Percentiles rank a stretch among this genome's conserved stretches.
Evolutionary conservation across 1,140 invertebrate genomes (phyloP).

Genomic region (Venustaconcha ellipsiformis): DNA sequence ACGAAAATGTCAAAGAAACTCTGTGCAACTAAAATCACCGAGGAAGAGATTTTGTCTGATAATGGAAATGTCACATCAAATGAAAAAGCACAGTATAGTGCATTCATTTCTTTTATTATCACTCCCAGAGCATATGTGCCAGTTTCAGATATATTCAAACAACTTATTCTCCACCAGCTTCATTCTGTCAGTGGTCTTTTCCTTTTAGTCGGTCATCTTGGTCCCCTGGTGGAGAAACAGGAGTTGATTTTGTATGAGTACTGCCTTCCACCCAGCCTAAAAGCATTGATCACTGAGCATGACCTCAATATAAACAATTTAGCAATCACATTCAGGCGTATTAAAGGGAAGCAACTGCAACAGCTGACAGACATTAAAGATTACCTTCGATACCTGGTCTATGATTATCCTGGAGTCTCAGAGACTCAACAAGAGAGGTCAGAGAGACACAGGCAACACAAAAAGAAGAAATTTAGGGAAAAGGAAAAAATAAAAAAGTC

Average conservation of each 20-base stretch:
- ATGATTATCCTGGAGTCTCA: conserved; percentile 22
- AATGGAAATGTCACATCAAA: no score
- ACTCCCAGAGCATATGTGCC: conserved; percentile 15
- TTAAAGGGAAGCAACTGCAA: conserved; percentile 16
- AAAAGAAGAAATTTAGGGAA: no score
- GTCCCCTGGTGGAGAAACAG: conserved; percentile 38
- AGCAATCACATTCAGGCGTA: conserved; percentile 11
- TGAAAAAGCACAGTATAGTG: no score
- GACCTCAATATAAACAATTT: conserved; percentile 14
- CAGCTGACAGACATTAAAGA: conserved; percentile 14
- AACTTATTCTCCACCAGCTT: conserved; percentile 24
- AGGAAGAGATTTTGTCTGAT: no score
- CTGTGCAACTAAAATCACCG: no score
- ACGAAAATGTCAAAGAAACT: no score
- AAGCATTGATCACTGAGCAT: neutral
- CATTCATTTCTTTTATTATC: neutral
- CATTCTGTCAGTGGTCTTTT: conserved; percentile 17
- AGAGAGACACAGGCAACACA: conserved; percentile 16
- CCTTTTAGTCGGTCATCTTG: conserved; percentile 35
- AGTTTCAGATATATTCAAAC: conserved; percentile 16
- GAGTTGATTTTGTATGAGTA: conserved; percentile 39
- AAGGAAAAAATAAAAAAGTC: no score
- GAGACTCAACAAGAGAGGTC: conserved; percentile 16
- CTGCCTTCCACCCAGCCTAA: conserved; percentile 3
- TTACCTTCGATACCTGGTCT: conserved; percentile 22